Percentiles rank a stretch among this genome's conserved stretches.
phyloP scores from a whole-genome alignment of 1,140 invertebrate genomes.

The Marisa cornuarietis region DNA sequence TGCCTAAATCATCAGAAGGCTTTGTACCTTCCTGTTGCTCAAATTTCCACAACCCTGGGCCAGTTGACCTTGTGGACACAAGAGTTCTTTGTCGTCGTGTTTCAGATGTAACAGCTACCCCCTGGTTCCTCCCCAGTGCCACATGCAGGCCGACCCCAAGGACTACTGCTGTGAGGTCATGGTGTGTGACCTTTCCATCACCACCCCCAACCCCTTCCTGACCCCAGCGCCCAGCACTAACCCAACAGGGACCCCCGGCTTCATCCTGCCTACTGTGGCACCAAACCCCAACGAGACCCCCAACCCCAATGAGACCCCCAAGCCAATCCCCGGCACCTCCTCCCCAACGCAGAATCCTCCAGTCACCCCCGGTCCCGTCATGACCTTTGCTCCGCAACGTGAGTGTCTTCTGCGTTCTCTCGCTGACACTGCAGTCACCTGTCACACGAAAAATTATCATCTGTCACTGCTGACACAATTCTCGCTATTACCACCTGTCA shows the following conservation, averaged over 20 bases:
- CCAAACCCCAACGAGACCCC: no score
- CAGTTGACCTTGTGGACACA: no score
- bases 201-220: constrained; percentile 20
- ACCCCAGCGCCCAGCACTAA: constrained; percentile 1
- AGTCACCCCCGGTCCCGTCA: no score
- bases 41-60: no score
- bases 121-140: constrained; percentile 37
- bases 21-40: no score
- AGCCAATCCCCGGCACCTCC: constrained; percentile 26
- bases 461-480: no score
- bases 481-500: no score
- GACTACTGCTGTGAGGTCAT: constrained; percentile 48
- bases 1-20: no score
- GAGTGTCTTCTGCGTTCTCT: no score
- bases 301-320: background rate
- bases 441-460: no score
- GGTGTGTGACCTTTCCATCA: constrained; percentile 33
- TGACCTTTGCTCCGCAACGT: no score
- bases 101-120: constrained; percentile 46
- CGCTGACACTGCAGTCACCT: no score
- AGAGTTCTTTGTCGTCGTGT: background rate
- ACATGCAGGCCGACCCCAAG: constrained; percentile 42
- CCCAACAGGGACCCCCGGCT: constrained; percentile 26
- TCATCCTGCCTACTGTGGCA: background rate
- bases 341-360: background rate